Evolutionary conservation across 2,113 vertebrate genomes (phyloP).

Genomic region (Peromyscus polionotus): DNA sequence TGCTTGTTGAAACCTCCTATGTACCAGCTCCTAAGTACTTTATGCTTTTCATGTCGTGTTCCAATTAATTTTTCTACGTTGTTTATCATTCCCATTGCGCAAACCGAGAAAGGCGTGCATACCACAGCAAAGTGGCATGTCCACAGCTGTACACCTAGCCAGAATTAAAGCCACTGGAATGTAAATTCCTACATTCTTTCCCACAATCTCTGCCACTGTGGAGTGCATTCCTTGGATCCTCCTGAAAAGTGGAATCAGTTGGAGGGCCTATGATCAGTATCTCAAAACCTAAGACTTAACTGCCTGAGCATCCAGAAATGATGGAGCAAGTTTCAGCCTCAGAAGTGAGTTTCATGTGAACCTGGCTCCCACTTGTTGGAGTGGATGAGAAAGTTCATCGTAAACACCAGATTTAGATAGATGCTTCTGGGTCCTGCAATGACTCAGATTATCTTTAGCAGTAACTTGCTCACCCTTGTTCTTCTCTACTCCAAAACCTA

Average conservation of each 20-base stretch:
- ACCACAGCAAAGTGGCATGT: not conserved
- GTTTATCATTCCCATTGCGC: not conserved
- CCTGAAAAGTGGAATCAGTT: not conserved
- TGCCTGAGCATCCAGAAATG: not conserved
- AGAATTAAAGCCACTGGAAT: not conserved
- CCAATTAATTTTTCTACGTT: not conserved
- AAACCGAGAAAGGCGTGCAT: not conserved
- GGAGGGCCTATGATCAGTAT: not conserved
- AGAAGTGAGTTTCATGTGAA: not conserved
- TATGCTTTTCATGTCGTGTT: not conserved
- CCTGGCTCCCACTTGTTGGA: not conserved
- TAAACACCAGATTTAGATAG: not conserved
- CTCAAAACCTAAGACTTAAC: not conserved
- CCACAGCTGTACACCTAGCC: not conserved
- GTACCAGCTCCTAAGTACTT: not conserved
- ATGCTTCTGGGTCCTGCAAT: not conserved
- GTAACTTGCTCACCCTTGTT: not conserved
- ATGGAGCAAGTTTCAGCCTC: not conserved
- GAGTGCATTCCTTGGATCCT: not conserved
- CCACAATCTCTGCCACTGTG: not conserved
- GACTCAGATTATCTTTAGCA: not conserved
- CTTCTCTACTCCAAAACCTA: not conserved
- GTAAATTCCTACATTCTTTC: not conserved
- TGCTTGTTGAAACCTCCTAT: not conserved
- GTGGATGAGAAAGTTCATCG: not conserved